Conservation (phyloP, 2,113 vertebrate species). For the Felis chaus region DNA sequence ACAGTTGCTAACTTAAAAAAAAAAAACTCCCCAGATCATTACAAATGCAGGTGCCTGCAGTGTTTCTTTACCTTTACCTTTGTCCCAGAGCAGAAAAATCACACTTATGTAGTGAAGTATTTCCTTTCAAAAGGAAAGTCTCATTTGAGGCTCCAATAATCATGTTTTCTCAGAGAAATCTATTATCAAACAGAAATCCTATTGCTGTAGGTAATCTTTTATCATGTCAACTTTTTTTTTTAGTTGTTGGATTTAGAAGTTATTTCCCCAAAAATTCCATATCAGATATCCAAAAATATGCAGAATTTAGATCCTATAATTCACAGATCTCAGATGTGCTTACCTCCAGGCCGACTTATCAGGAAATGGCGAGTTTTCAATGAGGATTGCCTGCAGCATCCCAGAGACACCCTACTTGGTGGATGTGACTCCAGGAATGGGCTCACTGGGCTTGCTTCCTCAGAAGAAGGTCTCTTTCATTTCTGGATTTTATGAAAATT, state of each 20-base stretch:
- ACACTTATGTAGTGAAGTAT: neutral
- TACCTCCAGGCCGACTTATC: neutral
- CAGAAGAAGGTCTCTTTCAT: neutral
- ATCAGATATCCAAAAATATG: neutral
- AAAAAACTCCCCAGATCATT: neutral
- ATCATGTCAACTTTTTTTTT: neutral
- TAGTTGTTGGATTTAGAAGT: slow-evolving; percentile 1
- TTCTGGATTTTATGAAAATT: neutral
- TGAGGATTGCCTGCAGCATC: neutral
- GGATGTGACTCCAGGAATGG: neutral
- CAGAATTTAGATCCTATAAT: neutral
- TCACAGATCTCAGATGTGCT: neutral
- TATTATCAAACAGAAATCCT: neutral
- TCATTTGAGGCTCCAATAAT: neutral
- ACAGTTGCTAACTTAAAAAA: neutral
- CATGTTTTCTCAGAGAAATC: slow-evolving; percentile 25
- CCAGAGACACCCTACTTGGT: neutral
- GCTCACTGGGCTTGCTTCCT: neutral
- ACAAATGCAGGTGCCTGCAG: neutral
- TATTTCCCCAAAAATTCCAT: neutral
- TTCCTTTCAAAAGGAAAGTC: neutral
- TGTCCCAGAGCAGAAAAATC: neutral
- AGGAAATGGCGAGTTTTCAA: neutral
- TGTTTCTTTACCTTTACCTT: neutral
- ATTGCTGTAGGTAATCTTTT: neutral